Conservation (phyloP, 1,140 invertebrate species). For the Macrobrachium rosenbergii region DNA sequence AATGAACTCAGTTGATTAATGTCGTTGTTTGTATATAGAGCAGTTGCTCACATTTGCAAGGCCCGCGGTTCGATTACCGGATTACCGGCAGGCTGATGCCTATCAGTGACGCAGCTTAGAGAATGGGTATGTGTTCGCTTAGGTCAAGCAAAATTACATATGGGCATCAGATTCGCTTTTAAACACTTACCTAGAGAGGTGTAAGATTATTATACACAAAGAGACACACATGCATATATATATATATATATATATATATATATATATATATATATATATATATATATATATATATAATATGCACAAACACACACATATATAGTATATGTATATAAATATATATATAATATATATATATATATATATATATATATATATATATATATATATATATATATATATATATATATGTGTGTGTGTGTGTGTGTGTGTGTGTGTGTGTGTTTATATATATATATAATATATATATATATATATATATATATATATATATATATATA, state of each 20-base stretch:
- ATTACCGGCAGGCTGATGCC: no score
- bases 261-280: neutral
- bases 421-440: neutral
- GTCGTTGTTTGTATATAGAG: no score
- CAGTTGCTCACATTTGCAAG: no score
- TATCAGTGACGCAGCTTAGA: no score
- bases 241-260: neutral
- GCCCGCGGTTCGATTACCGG: no score
- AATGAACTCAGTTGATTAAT: no score
- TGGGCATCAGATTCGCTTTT: no score
- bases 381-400: neutral
- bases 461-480: constrained; percentile 22
- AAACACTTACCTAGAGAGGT: no score
- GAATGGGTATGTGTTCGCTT: no score
- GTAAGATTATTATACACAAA: neutral
- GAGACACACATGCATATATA: neutral
- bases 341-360: neutral
- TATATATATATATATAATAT: neutral
- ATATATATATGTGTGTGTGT: neutral
- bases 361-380: constrained; percentile 16
- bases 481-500: constrained; percentile 21
- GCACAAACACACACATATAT: no score
- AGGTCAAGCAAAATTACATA: no score
- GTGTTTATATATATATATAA: neutral
- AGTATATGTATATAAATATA: no score